These are phyloP conservation scores for Orchestia grillus DNA, from an alignment of 1,140 invertebrate species.

Conservation along the genomic window DNA sequence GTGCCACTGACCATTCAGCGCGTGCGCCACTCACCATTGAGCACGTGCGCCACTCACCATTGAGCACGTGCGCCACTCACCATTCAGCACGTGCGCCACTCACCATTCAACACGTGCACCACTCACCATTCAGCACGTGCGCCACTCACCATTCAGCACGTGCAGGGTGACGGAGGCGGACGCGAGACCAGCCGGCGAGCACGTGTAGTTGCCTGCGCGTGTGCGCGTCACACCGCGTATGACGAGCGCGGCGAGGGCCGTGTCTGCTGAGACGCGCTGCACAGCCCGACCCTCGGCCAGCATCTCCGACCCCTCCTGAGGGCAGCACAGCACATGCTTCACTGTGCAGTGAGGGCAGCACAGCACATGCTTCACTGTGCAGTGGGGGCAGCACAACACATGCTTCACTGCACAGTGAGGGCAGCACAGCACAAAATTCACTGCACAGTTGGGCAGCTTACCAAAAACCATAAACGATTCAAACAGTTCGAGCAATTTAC, in stretches of 20 bases:
- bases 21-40: background rate
- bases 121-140: background rate
- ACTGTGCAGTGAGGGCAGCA: too few species aligned
- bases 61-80: background rate
- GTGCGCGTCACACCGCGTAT: conserved; percentile 73
- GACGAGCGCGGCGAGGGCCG: conserved; percentile 78
- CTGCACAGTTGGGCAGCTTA: too few species aligned
- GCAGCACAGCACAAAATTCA: too few species aligned
- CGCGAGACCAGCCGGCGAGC: conserved; percentile 62
- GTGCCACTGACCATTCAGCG: background rate
- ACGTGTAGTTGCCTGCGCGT: conserved; percentile 64
- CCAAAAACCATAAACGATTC: too few species aligned
- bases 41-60: background rate
- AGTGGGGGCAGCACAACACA: too few species aligned
- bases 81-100: background rate
- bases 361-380: too few species aligned
- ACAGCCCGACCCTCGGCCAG: conserved; percentile 70
- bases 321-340: too few species aligned
- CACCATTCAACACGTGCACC: background rate
- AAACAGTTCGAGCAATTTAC: too few species aligned
- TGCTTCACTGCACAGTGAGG: too few species aligned
- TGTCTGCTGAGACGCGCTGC: conserved; percentile 74
- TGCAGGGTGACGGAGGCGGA: conserved; percentile 68
- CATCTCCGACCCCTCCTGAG: conserved; percentile 52
- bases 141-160: conserved; percentile 64